A percentile compares a stretch with the other conserved stretches of the same genome.
Conservation (phyloP, 2,113 vertebrate species). For the Anthoscopus minutus region DNA sequence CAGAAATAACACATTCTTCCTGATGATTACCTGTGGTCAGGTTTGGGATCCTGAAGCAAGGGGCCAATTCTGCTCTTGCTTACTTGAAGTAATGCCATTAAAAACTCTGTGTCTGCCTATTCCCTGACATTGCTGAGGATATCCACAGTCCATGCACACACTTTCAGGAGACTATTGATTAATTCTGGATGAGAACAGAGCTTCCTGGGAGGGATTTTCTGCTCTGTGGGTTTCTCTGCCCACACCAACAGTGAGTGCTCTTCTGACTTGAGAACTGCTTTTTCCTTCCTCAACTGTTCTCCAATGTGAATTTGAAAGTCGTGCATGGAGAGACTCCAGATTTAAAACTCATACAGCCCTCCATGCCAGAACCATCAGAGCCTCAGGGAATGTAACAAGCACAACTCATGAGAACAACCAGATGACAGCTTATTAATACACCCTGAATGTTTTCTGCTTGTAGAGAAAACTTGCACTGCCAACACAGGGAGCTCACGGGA, state of each 20-base stretch:
- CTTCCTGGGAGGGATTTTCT: background rate
- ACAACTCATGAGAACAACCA: background rate
- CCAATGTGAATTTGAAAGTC: conserved; percentile 6
- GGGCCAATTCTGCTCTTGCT: background rate
- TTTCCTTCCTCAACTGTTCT: background rate
- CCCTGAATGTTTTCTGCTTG: background rate
- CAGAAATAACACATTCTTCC: background rate
- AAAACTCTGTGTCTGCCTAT: background rate
- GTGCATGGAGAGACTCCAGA: conserved; percentile 41
- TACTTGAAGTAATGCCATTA: background rate
- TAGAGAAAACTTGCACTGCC: background rate
- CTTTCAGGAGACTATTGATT: background rate
- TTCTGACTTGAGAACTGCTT: conserved; percentile 12
- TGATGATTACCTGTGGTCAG: background rate
- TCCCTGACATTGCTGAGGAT: background rate
- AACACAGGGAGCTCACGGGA: background rate
- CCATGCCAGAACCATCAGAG: conserved; percentile 20
- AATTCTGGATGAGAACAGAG: background rate
- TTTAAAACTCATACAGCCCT: background rate
- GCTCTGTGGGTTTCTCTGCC: background rate
- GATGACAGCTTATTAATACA: conserved; percentile 25
- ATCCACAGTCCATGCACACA: background rate
- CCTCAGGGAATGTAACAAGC: background rate
- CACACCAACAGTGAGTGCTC: background rate
- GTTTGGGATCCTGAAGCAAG: background rate